A percentile compares a stretch with the other conserved stretches of the same genome.
Evolutionary conservation across 2,113 vertebrate genomes (phyloP).

Genomic region (Myiozetetes cayanensis): DNA sequence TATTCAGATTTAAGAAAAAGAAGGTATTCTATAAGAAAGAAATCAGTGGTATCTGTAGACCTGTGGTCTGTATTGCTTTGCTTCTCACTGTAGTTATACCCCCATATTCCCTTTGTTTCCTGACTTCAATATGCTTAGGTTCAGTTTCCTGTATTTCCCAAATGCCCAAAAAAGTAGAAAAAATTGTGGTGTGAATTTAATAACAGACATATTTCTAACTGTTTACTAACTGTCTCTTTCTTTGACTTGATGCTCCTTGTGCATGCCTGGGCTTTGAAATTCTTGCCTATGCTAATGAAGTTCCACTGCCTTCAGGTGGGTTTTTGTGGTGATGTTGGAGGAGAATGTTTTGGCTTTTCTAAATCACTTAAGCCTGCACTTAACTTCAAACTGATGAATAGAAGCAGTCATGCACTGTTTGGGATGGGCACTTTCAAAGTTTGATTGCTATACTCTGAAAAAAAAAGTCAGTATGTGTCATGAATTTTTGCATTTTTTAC

Average conservation of each 20-base stretch:
- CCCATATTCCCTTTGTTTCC: background rate
- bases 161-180: background rate
- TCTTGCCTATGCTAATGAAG: background rate
- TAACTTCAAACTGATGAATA: background rate
- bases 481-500: constrained; percentile 20
- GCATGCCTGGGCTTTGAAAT: background rate
- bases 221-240: background rate
- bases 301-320: background rate
- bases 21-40: background rate
- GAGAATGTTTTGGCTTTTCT: background rate
- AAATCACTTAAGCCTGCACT: background rate
- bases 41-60: background rate
- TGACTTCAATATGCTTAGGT: background rate
- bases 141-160: background rate
- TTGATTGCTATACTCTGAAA: background rate
- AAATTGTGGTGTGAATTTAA: background rate
- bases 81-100: background rate
- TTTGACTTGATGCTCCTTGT: background rate
- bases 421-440: background rate
- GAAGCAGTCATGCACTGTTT: background rate
- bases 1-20: background rate
- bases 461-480: background rate
- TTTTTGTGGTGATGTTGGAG: background rate
- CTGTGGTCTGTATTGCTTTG: background rate
- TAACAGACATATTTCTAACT: background rate